These are phyloP conservation scores for Trichechus manatus DNA, from an alignment of 2,113 vertebrate genomes.

Conservation along the genomic window DNA sequence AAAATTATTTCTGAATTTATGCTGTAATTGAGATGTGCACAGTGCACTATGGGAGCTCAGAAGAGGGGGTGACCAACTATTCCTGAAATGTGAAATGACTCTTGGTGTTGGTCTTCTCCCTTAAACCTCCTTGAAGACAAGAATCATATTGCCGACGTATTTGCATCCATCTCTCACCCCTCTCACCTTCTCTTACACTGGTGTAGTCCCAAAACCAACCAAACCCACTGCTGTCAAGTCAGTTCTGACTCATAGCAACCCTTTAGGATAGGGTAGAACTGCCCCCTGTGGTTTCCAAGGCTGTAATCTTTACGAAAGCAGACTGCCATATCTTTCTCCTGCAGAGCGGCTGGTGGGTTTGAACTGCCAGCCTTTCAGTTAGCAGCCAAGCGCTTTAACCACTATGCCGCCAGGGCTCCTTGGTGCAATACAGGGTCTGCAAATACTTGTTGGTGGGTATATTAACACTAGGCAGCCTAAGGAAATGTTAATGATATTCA, in stretches of 20 bases:
- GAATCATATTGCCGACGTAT: not conserved
- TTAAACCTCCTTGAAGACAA: not conserved
- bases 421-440: not conserved
- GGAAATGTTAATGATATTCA: not conserved
- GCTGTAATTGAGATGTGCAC: not conserved
- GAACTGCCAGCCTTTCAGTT: too few species aligned
- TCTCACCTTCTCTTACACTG: not conserved
- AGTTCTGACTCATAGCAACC: too few species aligned
- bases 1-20: not conserved
- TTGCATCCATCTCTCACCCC: not conserved
- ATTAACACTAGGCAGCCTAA: not conserved
- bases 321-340: too few species aligned
- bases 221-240: too few species aligned
- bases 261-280: too few species aligned
- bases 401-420: too few species aligned
- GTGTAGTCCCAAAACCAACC: not conserved
- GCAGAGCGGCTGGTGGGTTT: too few species aligned
- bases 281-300: too few species aligned
- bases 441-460: not conserved
- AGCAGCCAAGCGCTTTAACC: too few species aligned
- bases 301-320: too few species aligned
- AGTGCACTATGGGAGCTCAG: not conserved
- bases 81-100: not conserved
- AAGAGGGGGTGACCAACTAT: not conserved
- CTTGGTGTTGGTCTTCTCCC: not conserved